Conservation (phyloP, 2,888 invertebrate species). For the Nebria salina region DNA sequence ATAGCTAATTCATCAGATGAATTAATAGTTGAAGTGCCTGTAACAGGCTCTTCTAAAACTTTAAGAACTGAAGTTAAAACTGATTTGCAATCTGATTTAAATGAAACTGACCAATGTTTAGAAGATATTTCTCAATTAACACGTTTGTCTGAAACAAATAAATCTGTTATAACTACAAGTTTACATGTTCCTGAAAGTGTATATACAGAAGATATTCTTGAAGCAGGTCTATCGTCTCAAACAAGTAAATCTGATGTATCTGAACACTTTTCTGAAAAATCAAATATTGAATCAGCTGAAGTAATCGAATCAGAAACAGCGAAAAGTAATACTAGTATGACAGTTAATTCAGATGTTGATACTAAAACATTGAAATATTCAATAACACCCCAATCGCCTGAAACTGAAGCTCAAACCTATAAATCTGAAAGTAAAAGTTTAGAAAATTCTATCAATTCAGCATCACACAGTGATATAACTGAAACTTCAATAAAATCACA, state of each 20-base stretch:
- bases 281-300: background rate
- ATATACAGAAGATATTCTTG: slow-evolving; percentile 1
- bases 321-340: background rate
- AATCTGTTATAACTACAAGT: background rate
- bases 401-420: background rate
- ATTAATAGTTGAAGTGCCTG: background rate
- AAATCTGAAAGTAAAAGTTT: slow-evolving; percentile 2
- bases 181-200: background rate
- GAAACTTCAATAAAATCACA: no score
- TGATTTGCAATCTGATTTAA: background rate
- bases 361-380: background rate
- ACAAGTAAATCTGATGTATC: background rate
- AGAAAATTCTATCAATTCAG: background rate
- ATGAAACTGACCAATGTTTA: background rate
- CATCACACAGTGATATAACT: no score
- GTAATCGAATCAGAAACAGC: background rate
- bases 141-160: background rate
- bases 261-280: background rate
- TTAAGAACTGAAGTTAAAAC: background rate
- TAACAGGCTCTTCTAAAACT: background rate
- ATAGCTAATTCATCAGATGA: background rate
- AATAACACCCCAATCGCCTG: background rate
- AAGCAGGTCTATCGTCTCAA: background rate
- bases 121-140: background rate
- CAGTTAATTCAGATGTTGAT: background rate